These are phyloP conservation scores for Sigmodon hispidus DNA, from an alignment of 2,113 vertebrate species.

Conservation along the genomic window DNA sequence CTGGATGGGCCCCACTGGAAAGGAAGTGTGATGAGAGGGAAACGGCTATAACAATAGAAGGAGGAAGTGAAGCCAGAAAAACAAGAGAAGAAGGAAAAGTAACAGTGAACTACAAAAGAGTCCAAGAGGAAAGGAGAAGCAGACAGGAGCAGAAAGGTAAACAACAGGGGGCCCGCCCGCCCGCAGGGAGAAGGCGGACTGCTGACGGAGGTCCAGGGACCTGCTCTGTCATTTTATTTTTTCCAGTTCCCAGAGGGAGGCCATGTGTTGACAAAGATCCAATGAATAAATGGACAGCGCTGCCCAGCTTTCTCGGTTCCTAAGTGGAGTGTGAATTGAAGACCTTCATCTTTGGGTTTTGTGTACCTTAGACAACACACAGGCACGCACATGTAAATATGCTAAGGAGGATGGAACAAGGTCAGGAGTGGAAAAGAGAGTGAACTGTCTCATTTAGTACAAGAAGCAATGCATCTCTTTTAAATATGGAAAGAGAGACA, in stretches of 20 bases:
- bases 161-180: not conserved
- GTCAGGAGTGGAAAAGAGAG: not conserved
- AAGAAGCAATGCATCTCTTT: constrained; percentile 4
- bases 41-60: constrained; percentile 76
- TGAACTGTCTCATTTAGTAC: not conserved
- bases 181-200: not conserved
- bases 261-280: not conserved
- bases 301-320: not conserved
- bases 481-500: constrained; percentile 45
- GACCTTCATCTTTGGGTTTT: not conserved
- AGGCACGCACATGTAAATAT: not conserved
- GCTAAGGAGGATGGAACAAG: not conserved
- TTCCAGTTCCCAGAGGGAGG: not conserved
- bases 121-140: constrained; percentile 50
- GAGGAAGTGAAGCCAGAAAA: constrained; percentile 76
- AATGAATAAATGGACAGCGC: not conserved
- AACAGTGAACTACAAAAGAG: constrained; percentile 23
- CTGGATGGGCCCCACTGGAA: constrained; percentile 64
- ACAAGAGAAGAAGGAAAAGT: constrained; percentile 73
- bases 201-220: not conserved
- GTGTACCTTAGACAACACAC: not conserved
- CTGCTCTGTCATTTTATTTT: not conserved
- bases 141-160: not conserved
- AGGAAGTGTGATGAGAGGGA: constrained; percentile 77
- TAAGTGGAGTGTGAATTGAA: constrained; percentile 8